Conservation (phyloP, 2,113 vertebrate species). For the Lepisosteus oculatus region DNA sequence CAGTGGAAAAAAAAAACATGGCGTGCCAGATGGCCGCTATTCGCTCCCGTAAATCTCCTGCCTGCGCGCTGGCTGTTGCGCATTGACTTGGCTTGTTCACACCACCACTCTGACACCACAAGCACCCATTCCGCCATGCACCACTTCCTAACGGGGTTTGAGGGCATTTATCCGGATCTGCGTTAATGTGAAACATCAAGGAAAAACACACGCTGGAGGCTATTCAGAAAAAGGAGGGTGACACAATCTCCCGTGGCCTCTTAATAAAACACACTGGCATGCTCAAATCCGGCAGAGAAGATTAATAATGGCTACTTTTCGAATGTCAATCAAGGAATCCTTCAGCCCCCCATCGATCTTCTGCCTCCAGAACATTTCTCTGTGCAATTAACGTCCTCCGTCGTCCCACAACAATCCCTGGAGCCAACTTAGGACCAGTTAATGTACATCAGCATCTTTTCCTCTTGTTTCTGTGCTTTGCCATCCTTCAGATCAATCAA, state of each 20-base stretch:
- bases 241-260: slow-evolving; percentile 31
- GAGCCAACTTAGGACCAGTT: slow-evolving; percentile 56
- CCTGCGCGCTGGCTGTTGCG: slow-evolving; percentile 43
- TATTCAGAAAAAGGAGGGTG: slow-evolving; percentile 29
- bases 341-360: slow-evolving; percentile 50
- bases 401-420: slow-evolving; percentile 49
- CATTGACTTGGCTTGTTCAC: slow-evolving; percentile 53
- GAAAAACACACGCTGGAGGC: slow-evolving; percentile 21
- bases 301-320: slow-evolving; percentile 48
- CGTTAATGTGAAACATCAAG: slow-evolving; percentile 8
- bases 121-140: slow-evolving; percentile 40
- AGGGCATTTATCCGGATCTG: neutral
- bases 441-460: slow-evolving; percentile 62
- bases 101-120: slow-evolving; percentile 49
- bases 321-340: slow-evolving; percentile 46
- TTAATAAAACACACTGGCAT: slow-evolving; percentile 46
- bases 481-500: slow-evolving; percentile 58
- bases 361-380: slow-evolving; percentile 30
- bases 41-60: slow-evolving; percentile 55
- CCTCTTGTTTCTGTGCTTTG: slow-evolving; percentile 27
- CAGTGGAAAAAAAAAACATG: slow-evolving; percentile 28
- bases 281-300: slow-evolving; percentile 38
- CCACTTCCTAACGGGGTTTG: slow-evolving; percentile 17
- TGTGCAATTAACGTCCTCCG: slow-evolving; percentile 43
- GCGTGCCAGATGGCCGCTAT: slow-evolving; percentile 55